Evolutionary conservation across 2,113 vertebrate species (phyloP).

Genomic region (Triplophysa tibetana): DNA sequence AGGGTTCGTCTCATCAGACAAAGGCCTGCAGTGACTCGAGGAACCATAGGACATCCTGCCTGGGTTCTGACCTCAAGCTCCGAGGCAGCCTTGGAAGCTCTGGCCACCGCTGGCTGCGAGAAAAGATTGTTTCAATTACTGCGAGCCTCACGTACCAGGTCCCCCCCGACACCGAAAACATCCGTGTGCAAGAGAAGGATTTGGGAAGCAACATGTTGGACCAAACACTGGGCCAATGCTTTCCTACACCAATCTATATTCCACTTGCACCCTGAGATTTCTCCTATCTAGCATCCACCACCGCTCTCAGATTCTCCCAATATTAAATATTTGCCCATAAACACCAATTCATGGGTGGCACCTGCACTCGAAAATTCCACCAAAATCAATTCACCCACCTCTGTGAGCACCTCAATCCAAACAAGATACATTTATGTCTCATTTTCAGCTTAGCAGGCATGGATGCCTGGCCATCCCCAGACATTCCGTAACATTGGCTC

Average conservation of each 20-base stretch:
- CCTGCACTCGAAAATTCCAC: conserved; percentile 70
- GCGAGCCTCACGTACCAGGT: conserved; percentile 64
- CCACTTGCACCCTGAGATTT: conserved; percentile 65
- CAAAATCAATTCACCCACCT: conserved; percentile 70
- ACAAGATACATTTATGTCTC: conserved; percentile 57
- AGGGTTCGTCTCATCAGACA: conserved; percentile 53
- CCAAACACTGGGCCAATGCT: conserved; percentile 57
- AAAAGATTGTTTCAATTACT: conserved; percentile 77
- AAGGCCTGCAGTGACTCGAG: conserved; percentile 50
- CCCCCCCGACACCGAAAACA: conserved; percentile 64
- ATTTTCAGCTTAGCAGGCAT: conserved; percentile 60
- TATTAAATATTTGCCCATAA: conserved; percentile 57
- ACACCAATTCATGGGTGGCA: conserved; percentile 68
- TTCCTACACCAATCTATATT: conserved; percentile 71
- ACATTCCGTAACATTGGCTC: conserved; percentile 55
- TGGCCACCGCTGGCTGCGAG: conserved; percentile 60
- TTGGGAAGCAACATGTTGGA: conserved; percentile 64
- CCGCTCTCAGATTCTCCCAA: conserved; percentile 61
- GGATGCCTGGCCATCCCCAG: conserved; percentile 60
- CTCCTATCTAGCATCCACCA: conserved; percentile 63
- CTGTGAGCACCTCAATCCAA: conserved; percentile 66
- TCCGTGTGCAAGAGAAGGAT: conserved; percentile 68
- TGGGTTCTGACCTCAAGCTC: conserved; percentile 71
- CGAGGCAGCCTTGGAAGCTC: conserved; percentile 52
- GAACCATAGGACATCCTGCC: conserved; percentile 67